Base-by-base conservation (phyloP, 2,113 vertebrate genomes). In the Paralichthys olivaceus region DNA sequence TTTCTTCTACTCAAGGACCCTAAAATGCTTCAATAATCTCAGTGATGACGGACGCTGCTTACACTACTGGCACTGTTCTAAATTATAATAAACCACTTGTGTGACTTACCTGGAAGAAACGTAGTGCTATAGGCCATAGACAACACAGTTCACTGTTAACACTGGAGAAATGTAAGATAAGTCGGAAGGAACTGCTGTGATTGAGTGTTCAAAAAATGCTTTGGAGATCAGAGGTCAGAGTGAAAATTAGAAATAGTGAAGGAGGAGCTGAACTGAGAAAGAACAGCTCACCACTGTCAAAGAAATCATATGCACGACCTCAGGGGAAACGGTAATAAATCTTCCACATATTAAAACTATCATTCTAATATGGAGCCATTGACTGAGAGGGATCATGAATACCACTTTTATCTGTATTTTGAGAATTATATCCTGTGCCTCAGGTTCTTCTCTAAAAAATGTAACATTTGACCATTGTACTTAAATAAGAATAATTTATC, bases 211-310 rank as follows among this genome's bases (percentile, higher is more conserved):
- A 74, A 66, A 89, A 80, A 64, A 43, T 28, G 43, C 61, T 68
- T 68, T n/a, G 25, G 6, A 87, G 70, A 7, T 70, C 49, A 84
- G 60, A 84, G 76, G 65, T 80, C 76, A 5, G 9, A 69, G 75
- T 66, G 84, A 83, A 89, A 90, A 84, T 84, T 85, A 89, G 85
- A 80, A 75, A 69, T 61, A 12, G 64, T 34, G 26, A 77, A 66
- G 84, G 53, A 77, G 53, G 17, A 61, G 28, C 57, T 68, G 34
- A 55, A 25, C 51, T 17, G 67, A 61, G 37, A 28, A 65, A 84
- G 66, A 78, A 58, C 40, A 75, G 53, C 55, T 67, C 1, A 43
- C 28, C 26, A 78, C 51, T 83, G 72, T 86, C 63, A 67, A 70
- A 81, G 64, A 64, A 65, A 72, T 25, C 54, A 62, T 68, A 51